These are phyloP conservation scores for Aphelinus certus DNA, from an alignment of 1,140 invertebrate species.

Conservation along the genomic window DNA sequence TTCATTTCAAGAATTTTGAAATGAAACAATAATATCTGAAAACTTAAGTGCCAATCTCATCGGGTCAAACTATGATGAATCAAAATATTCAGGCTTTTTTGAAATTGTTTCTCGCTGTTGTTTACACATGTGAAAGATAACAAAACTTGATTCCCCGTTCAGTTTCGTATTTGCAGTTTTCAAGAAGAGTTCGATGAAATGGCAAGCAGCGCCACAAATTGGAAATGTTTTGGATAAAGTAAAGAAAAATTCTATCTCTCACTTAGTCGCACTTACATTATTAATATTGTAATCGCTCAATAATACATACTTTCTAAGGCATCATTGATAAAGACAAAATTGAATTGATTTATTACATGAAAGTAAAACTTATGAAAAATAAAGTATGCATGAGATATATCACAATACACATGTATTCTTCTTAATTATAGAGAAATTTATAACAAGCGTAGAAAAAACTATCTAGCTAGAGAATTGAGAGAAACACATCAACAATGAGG, in stretches of 20 bases:
- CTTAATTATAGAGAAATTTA: no score
- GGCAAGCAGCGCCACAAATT: neutral
- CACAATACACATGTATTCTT: no score
- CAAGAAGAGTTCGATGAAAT: neutral
- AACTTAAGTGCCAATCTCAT: constrained; percentile 13
- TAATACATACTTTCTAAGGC: constrained; percentile 31
- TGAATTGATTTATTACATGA: constrained; percentile 24
- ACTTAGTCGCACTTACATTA: constrained; percentile 21
- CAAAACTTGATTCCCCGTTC: constrained; percentile 2
- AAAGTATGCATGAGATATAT: constrained; percentile 46
- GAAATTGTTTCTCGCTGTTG: neutral
- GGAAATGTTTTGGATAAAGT: neutral
- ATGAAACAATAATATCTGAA: neutral
- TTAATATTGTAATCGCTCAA: constrained; percentile 14
- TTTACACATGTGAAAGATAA: neutral
- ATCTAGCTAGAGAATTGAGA: no score
- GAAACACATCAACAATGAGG: no score
- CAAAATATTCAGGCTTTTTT: neutral
- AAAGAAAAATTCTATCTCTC: constrained; percentile 17
- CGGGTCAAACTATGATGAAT: neutral
- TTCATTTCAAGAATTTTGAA: neutral
- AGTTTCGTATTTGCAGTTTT: constrained; percentile 4
- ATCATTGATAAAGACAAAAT: constrained; percentile 42
- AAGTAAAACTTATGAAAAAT: constrained; percentile 36
- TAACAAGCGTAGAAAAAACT: no score